Base-by-base conservation (phyloP, 2,888 invertebrate species). In the Calameuta filiformis region DNA sequence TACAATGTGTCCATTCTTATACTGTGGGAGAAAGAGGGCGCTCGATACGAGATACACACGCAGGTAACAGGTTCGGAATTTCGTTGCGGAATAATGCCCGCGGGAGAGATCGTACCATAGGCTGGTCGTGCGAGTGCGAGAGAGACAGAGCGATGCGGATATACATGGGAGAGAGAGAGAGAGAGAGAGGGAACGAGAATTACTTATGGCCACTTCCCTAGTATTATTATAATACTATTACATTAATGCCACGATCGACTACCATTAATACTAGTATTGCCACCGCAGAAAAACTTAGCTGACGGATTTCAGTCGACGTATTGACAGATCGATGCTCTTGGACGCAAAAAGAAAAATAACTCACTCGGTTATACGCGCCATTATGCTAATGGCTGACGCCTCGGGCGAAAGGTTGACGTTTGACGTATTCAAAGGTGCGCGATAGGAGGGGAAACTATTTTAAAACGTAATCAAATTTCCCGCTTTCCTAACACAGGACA, bases 151-250 rank as follows among this genome's bases (percentile, higher is more conserved):
- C 23, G 68, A 69, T 11, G 15, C n/a, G 69, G 69, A 77, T 68
- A 73, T 35, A 68, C 56, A 40, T 69, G 15, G 31, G 35, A 68
- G 71, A 74, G 75, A 73, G 79, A 76, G 74, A 68, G 33, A 33
- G 33, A 75, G 79, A 76, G 37, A 35, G 11, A 35, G 35, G 11
- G 37, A 56, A 56, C 9, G 2, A 56, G 23, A 56, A 23, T 56
- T 56, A 56, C 56, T 23, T 56, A 37, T 56, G 23, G 9, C 56
- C 9, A 23, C 56, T 23, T 56, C 56, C 23, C 56, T 56, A 56
- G 23, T 23, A 23, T 56, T 56, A 56, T 23, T 56, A 23, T 9
- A 56, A 23, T 56, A 56, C 23, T 23, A 23, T 56, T 56, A 56
- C 23, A 56, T 56, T 56, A 23, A 9, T 9, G 23, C 56, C 23